Evolutionary conservation across 2,888 invertebrate genomes (phyloP), one percentile per base, ranked within the genome.

Genomic region (Drosophila testacea): DNA sequence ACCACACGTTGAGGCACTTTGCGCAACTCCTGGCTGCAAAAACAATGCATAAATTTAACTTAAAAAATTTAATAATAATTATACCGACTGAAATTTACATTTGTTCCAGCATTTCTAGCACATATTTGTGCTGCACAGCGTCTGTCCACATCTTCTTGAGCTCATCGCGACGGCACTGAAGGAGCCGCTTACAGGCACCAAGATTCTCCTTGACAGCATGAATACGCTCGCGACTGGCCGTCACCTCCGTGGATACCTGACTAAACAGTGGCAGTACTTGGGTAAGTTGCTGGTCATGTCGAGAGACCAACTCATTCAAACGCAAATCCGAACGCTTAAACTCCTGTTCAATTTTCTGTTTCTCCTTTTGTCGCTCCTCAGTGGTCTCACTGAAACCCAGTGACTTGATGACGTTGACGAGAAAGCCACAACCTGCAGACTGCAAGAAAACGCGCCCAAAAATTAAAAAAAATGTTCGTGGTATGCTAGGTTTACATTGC

Each of bases 381-480:
- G 97, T 97, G 4, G 97, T 98, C 92, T 97, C 98, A 93, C 98
- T 98, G 7, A 98, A 96, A 30, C 98, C 98, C 67, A 99, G 93
- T 0, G 98, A 98, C 77, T 98, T 95, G 79, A 99, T 98, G 50
- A 99, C 98, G 65, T 98, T 97, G 95, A 99, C 98, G 81, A 99
- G 93, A 64, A 97, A 94, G 63, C 97, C 92, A 70, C 93, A 92
- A 34, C 92, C 96, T 92, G 96, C 96, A 91, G 96, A 96, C 97
- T 97, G 92, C 27, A 54, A 61, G 9, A 16, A 34, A 51, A 59
- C 44, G 69, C 46, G 39, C 50, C 41, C 38, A 64, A 34, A 36
- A n/a, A 39, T 16, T 2, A 28, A 44, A 13, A 42, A 16, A 16
- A 16, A 16, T 16, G 16, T 46, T 41, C 10, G 3, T 72, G 11